Evolutionary conservation across 2,113 vertebrate genomes (phyloP), one percentile per base, ranked within the genome.

Genomic region (Cinclus mexicanus): DNA sequence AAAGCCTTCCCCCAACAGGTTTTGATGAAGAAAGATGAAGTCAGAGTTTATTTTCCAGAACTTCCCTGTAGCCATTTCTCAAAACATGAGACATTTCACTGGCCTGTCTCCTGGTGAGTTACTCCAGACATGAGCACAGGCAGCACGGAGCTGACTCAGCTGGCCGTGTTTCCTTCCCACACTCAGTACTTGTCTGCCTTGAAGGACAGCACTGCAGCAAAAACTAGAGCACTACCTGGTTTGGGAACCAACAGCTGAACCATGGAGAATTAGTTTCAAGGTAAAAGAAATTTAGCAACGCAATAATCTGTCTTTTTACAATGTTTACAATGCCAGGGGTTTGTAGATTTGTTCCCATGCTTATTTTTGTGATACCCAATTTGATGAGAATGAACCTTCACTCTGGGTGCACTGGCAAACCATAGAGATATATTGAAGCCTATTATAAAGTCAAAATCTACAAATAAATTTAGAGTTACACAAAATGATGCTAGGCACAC

Each of bases 391-490:
- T 90, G 78, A 97, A 95, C 94, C 83, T 91, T 95, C 74, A 86
- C 92, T 96, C 95, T 84, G 83, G 81, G 89, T 95, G 26, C 44
- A 85, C 79, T 95, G 95, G 70, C 53, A 94, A 69, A 79, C 26
- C 19, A 26, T 96, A 96, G 79, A 97, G 92, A 96, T 86, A 91
- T 46, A 77, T 37, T 80, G 91, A 96, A 75, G 75, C 76, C 44
- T 79, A 93, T 96, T 97, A 97, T 79, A 93, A 95, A 97, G 64
- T 94, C 91, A 93, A 95, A 97, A 91, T 94, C 93, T 95, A 93
- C 93, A 97, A 97, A 96, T 97, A 97, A 96, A 97, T 97, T 96
- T 89, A 79, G 72, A 97, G 80, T 95, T 97, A 91, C 61, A 77
- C 35, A 95, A 93, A 95, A 96, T 80, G 57, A 88, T 79, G 65